phyloP scores from a whole-genome alignment of 53 echinoderm and acorn worm genomes.

The Henricia sp. region DNA sequence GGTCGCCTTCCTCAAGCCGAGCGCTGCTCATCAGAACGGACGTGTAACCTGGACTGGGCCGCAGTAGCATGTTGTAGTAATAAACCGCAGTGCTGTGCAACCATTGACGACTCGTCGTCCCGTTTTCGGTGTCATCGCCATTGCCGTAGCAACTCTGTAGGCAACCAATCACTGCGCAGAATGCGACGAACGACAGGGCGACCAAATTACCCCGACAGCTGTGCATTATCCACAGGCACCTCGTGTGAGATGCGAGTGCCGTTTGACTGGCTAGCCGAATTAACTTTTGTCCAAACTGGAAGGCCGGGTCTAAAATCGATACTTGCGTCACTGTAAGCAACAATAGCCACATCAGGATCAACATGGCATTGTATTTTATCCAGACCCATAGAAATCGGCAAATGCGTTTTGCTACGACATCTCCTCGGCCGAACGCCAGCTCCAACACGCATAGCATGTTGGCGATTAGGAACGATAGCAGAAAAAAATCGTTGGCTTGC shows the following conservation, averaged over 20 bases:
- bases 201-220: conserved; percentile 52
- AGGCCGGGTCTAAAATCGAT: conserved; percentile 60
- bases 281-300: conserved; percentile 62
- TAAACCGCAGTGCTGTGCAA: conserved; percentile 63
- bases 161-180: conserved; percentile 67
- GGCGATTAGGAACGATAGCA: conserved; percentile 70
- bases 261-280: conserved; percentile 67
- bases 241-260: conserved; percentile 58
- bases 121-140: conserved; percentile 5
- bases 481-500: conserved; percentile 90
- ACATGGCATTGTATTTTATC: conserved; percentile 77
- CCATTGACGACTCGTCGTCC: conserved; percentile 73
- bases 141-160: conserved; percentile 51
- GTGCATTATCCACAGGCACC: conserved; percentile 82
- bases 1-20: conserved; percentile 68
- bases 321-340: conserved; percentile 81
- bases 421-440: conserved; percentile 75
- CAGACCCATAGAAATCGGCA: conserved; percentile 77
- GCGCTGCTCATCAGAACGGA: conserved; percentile 51
- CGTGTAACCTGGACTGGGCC: conserved; percentile 59
- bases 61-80: conserved; percentile 79
- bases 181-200: conserved; percentile 57
- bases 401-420: conserved; percentile 79
- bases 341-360: conserved; percentile 89
- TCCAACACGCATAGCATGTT: conserved; percentile 89